phyloP scores from a whole-genome alignment of 1,140 invertebrate species.

The Lucilia cuprina region DNA sequence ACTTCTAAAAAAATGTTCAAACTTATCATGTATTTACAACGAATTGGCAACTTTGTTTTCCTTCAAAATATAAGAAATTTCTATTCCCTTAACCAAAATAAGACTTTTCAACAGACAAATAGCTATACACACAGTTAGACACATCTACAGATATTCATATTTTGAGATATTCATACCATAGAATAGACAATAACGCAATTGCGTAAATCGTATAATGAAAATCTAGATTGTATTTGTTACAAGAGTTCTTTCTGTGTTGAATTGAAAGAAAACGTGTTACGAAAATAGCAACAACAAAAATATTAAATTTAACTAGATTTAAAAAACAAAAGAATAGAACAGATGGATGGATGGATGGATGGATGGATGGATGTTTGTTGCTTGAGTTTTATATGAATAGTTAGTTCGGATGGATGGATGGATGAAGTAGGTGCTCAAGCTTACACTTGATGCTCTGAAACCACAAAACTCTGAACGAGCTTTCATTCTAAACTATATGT shows the following conservation, averaged over 20 bases:
- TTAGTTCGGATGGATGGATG: background rate
- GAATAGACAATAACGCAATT: background rate
- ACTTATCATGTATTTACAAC: too few relatives aligned
- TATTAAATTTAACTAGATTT: background rate
- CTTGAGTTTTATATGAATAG: background rate
- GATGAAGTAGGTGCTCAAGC: background rate
- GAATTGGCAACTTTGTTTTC: too few relatives aligned
- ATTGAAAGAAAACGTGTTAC: too few relatives aligned
- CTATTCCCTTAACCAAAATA: too few relatives aligned
- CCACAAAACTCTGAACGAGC: background rate
- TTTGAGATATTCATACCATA: too few relatives aligned
- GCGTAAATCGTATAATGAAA: constrained; percentile 5
- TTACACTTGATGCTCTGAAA: background rate
- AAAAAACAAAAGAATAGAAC: background rate
- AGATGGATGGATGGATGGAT: background rate
- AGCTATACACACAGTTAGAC: too few relatives aligned
- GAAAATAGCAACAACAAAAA: background rate
- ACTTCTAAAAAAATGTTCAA: too few relatives aligned
- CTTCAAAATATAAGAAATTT: too few relatives aligned
- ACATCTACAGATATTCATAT: too few relatives aligned
- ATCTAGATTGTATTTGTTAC: background rate
- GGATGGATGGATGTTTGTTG: background rate
- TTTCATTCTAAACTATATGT: background rate
- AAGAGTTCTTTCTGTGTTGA: background rate
- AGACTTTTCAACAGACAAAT: too few relatives aligned